phyloP scores from a whole-genome alignment of 2,113 vertebrate genomes.

The Spea bombifrons region DNA sequence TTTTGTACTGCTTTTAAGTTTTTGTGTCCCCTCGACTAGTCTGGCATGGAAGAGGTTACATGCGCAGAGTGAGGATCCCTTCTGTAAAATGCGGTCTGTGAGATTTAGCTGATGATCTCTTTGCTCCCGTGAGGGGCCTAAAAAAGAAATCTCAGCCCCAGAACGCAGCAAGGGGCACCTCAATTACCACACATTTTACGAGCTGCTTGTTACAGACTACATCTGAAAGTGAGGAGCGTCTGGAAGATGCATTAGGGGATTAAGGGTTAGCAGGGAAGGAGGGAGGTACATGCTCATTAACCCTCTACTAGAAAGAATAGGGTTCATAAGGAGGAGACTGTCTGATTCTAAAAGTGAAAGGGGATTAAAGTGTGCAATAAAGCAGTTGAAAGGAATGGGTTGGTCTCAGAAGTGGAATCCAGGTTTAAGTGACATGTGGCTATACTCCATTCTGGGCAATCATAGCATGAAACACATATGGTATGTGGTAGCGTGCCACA shows the following conservation, averaged over 20 bases:
- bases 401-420: background rate
- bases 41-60: background rate
- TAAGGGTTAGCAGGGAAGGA: constrained; percentile 33
- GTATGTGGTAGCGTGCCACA: too few relatives aligned
- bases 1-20: background rate
- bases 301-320: constrained; percentile 1
- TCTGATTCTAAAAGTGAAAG: background rate
- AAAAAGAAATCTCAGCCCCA: constrained; percentile 31
- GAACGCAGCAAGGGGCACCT: constrained; percentile 41
- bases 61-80: background rate
- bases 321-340: background rate
- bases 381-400: background rate
- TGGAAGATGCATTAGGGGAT: constrained; percentile 44
- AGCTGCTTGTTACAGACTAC: constrained; percentile 43
- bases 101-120: constrained; percentile 38
- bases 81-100: constrained; percentile 24
- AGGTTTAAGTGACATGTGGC: too few relatives aligned
- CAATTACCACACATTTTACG: constrained; percentile 41
- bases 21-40: background rate
- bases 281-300: constrained; percentile 27
- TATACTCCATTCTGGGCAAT: too few relatives aligned
- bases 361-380: background rate
- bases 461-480: too few relatives aligned
- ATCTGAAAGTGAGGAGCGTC: constrained; percentile 40
- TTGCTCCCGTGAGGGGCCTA: constrained; percentile 19